Evolutionary conservation across 1,140 invertebrate species (phyloP).

Genomic region (Drosophila obscura): DNA sequence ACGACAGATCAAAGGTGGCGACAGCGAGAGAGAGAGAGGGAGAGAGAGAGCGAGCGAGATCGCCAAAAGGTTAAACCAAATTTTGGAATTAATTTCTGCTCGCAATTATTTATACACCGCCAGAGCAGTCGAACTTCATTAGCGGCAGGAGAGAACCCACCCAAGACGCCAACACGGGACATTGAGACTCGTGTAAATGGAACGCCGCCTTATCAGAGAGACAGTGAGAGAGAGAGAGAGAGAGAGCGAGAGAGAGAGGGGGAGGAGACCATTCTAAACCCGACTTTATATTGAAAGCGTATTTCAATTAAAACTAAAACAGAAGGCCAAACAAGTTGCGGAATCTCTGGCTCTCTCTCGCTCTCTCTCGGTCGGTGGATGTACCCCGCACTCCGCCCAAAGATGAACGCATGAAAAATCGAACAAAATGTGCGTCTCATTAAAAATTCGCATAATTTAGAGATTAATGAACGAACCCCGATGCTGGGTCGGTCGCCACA

Average conservation of each 20-base stretch:
- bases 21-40: slow-evolving; percentile 9
- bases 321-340: slow-evolving; percentile 64
- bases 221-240: slow-evolving; percentile 26
- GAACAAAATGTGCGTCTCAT: slow-evolving; percentile 81
- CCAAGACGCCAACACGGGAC: slow-evolving; percentile 51
- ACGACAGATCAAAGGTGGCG: slow-evolving; percentile 53
- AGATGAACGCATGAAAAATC: slow-evolving; percentile 70
- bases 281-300: slow-evolving; percentile 74
- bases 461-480: slow-evolving; percentile 69
- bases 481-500: too few species aligned
- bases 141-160: slow-evolving; percentile 62
- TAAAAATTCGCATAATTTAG: slow-evolving; percentile 83
- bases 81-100: slow-evolving; percentile 61
- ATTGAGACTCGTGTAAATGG: slow-evolving; percentile 69
- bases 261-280: slow-evolving; percentile 57
- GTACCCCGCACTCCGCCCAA: not conserved
- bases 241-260: slow-evolving; percentile 17
- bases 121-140: slow-evolving; percentile 63
- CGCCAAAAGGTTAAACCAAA: slow-evolving; percentile 43
- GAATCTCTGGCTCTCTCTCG: slow-evolving; percentile 4
- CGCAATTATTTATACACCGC: slow-evolving; percentile 56
- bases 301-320: slow-evolving; percentile 82
- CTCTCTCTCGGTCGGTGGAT: too few species aligned
- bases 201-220: slow-evolving; percentile 73
- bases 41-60: not conserved